phyloP scores from a whole-genome alignment of 2,113 vertebrate genomes.

The Sturnira hondurensis region DNA sequence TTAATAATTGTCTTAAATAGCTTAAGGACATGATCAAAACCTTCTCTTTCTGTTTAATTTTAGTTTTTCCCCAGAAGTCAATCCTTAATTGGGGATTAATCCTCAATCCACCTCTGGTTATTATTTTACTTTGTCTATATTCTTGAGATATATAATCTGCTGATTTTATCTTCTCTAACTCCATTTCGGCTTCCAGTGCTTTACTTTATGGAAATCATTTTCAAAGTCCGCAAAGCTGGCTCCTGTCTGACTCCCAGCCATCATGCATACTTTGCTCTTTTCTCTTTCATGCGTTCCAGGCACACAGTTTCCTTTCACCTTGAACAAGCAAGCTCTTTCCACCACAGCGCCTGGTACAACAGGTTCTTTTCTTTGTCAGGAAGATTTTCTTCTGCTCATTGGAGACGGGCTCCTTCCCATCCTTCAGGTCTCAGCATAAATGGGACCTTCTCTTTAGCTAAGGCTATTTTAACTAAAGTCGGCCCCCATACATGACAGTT shows the following conservation, averaged over 20 bases:
- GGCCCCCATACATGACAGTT: neutral
- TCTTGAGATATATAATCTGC: neutral
- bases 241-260: neutral
- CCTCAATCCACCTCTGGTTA: neutral
- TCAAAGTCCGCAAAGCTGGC: neutral
- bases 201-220: neutral
- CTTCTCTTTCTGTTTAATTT: neutral
- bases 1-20: constrained; percentile 46
- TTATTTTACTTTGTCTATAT: neutral
- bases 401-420: neutral
- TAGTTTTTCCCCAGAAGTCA: neutral
- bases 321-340: neutral
- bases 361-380: neutral
- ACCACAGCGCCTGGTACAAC: neutral
- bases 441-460: neutral
- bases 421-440: neutral
- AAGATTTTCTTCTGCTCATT: neutral
- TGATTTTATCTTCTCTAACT: neutral
- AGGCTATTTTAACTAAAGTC: neutral
- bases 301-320: neutral
- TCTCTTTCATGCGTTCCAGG: neutral
- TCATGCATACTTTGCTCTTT: neutral
- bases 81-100: neutral
- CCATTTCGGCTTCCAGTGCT: neutral
- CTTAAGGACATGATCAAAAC: neutral